Evolutionary conservation across 1,140 invertebrate species (phyloP).

Genomic region (Pissodes strobi): DNA sequence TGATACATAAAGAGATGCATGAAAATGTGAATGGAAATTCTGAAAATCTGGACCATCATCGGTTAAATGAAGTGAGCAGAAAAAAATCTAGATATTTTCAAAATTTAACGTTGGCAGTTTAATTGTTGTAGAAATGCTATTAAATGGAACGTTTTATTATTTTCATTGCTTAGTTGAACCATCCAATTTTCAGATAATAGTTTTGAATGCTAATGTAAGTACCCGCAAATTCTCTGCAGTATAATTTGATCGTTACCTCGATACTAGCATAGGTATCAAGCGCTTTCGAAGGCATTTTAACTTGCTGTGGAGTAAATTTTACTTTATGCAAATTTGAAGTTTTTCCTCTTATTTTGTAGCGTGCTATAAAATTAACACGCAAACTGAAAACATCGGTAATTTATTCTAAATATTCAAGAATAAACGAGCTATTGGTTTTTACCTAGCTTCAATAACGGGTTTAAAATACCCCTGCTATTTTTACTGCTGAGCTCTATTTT

Average conservation of each 20-base stretch:
- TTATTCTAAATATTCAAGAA: conserved; percentile 13
- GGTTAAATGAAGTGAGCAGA: too few relatives aligned
- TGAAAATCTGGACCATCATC: too few relatives aligned
- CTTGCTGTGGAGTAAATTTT: conserved; percentile 6
- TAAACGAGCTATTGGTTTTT: conserved; percentile 15
- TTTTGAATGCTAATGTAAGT: conserved; percentile 23
- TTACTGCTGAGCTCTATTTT: too few relatives aligned
- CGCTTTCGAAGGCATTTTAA: conserved; percentile 16
- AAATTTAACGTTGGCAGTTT: too few relatives aligned
- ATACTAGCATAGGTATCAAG: conserved; percentile 18
- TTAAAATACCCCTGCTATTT: not conserved
- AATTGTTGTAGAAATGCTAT: not conserved
- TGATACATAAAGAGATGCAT: too few relatives aligned
- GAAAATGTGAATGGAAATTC: too few relatives aligned
- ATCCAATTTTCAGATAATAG: conserved; percentile 18
- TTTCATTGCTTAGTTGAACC: conserved; percentile 9
- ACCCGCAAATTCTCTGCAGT: conserved; percentile 14
- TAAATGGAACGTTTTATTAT: not conserved
- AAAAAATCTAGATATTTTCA: too few relatives aligned
- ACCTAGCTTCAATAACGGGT: conserved; percentile 1
- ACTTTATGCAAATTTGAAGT: conserved; percentile 19
- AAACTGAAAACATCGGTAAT: conserved; percentile 13
- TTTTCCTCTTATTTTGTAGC: conserved; percentile 11
- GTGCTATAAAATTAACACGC: conserved; percentile 18
- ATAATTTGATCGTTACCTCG: conserved; percentile 18